These are phyloP conservation scores for Labeo calbasu DNA, from an alignment of 2,797 vertebrate genomes.

Conservation along the genomic window DNA sequence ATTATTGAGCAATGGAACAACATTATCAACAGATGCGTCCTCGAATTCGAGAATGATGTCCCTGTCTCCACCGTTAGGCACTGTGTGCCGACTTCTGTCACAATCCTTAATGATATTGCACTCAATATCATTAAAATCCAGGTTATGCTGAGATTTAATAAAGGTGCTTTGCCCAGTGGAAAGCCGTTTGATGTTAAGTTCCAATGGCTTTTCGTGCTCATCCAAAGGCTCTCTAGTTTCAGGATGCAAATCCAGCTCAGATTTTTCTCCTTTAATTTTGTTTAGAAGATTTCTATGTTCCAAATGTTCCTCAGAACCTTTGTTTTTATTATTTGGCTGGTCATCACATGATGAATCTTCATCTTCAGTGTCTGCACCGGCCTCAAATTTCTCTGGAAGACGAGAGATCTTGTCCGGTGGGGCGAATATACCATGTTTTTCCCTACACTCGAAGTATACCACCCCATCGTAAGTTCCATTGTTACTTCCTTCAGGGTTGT, in stretches of 20 bases:
- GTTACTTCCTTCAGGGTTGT: conserved; percentile 93
- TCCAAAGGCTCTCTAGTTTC: conserved; percentile 56
- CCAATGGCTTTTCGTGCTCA: conserved; percentile 35
- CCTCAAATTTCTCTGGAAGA: conserved; percentile 77
- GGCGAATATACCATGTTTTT: conserved; percentile 93
- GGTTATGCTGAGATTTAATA: conserved; percentile 42
- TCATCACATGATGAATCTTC: conserved; percentile 82
- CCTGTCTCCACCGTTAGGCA: conserved; percentile 63
- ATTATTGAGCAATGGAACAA: conserved; percentile 63
- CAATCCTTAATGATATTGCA: conserved; percentile 45
- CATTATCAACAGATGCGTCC: conserved; percentile 54
- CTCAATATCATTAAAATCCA: conserved; percentile 60
- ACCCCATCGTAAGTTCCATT: conserved; percentile 89
- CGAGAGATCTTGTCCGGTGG: conserved; percentile 91
- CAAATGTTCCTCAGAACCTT: conserved; percentile 56
- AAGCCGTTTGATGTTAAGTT: conserved; percentile 58
- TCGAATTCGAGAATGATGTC: conserved; percentile 69
- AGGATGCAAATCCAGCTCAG: conserved; percentile 32
- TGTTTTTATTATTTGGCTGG: conserved; percentile 64
- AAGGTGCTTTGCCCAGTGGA: conserved; percentile 62
- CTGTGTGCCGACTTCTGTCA: conserved; percentile 56
- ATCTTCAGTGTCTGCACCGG: conserved; percentile 78
- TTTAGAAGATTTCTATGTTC: conserved; percentile 63
- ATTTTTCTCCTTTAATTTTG: conserved; percentile 53
- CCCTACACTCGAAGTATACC: conserved; percentile 88